Conservation (phyloP, 2,113 vertebrate genomes). For the Hippoglossus stenolepis region DNA sequence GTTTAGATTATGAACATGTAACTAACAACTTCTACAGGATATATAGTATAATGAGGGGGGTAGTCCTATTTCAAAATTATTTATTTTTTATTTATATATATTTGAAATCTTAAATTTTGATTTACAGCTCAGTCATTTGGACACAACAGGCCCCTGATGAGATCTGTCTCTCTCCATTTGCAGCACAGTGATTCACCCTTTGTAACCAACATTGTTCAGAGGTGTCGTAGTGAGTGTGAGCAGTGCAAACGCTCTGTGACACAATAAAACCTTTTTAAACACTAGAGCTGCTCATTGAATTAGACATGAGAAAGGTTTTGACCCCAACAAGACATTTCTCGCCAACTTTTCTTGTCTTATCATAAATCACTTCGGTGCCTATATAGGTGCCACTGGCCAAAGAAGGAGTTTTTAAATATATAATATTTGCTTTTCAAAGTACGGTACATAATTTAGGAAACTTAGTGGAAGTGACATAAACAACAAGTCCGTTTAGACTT, state of each 20-base stretch:
- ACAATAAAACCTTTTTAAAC: constrained; percentile 50
- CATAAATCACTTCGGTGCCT: constrained; percentile 17
- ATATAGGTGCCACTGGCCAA: background rate
- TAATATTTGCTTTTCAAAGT: constrained; percentile 9
- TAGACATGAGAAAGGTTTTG: constrained; percentile 43
- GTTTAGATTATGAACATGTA: background rate
- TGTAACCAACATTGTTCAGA: constrained; percentile 56
- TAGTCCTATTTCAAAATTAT: background rate
- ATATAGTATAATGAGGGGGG: background rate
- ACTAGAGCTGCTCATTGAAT: constrained; percentile 40
- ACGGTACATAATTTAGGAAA: constrained; percentile 3
- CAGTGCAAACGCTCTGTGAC: constrained; percentile 21
- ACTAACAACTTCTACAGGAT: background rate
- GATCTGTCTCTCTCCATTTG: constrained; percentile 14
- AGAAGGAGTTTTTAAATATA: background rate
- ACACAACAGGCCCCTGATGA: constrained; percentile 11
- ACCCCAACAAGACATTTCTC: constrained; percentile 42
- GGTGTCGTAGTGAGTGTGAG: constrained; percentile 32
- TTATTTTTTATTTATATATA: background rate
- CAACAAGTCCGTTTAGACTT: constrained; percentile 38
- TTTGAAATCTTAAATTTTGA: background rate
- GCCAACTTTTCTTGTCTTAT: constrained; percentile 1
- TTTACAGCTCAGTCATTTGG: constrained; percentile 6
- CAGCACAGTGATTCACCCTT: constrained; percentile 55
- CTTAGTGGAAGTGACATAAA: constrained; percentile 31